phyloP scores from a whole-genome alignment of 1,140 invertebrate species.

The Lepidostoma basale region DNA sequence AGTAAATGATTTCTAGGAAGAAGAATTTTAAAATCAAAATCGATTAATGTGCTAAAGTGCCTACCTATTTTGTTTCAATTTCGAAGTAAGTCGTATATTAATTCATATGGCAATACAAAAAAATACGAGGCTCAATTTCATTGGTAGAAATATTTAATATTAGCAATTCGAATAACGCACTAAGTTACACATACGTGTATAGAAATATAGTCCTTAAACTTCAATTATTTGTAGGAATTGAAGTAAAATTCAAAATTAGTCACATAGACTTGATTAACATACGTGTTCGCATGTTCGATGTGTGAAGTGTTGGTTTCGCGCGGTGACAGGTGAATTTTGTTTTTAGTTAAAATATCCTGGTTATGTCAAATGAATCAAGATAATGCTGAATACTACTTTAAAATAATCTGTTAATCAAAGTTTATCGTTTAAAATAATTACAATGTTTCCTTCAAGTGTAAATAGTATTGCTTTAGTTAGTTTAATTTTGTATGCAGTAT shows the following conservation, averaged over 20 bases:
- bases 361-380: constrained; percentile 17
- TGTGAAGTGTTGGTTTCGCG: not conserved
- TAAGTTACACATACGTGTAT: not conserved
- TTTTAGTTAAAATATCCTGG: not conserved
- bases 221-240: not conserved
- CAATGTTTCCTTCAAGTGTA: constrained; percentile 22
- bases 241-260: not conserved
- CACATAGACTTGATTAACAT: constrained; percentile 4
- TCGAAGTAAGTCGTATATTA: too few species aligned
- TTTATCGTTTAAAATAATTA: constrained; percentile 10
- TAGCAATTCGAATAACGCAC: not conserved
- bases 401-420: constrained; percentile 3
- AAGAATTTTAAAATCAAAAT: too few species aligned
- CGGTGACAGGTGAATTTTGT: constrained; percentile 1
- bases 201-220: not conserved
- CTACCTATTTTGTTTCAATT: too few species aligned
- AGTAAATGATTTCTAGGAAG: too few species aligned
- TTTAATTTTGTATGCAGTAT: constrained; percentile 30
- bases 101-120: constrained; percentile 18
- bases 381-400: not conserved
- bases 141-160: constrained; percentile 6
- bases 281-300: constrained; percentile 16
- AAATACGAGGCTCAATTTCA: constrained; percentile 32
- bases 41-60: too few species aligned
- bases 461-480: constrained; percentile 33